These are phyloP conservation scores for Palaemon carinicauda DNA, from an alignment of 1,140 invertebrate species.

Conservation along the genomic window DNA sequence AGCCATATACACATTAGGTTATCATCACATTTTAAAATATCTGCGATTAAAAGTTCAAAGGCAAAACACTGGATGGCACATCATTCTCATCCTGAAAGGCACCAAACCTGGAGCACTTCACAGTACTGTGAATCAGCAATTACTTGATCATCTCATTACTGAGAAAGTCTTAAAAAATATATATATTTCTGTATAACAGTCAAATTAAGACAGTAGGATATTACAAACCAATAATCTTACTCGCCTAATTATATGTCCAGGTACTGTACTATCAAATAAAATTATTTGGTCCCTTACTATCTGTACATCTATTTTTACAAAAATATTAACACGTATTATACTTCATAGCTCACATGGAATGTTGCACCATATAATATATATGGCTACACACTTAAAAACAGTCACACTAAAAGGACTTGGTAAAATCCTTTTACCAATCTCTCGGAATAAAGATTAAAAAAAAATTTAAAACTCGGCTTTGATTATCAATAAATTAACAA, in stretches of 20 bases:
- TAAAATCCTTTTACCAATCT: no score
- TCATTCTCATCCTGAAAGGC: constrained; percentile 11
- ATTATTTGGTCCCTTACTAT: constrained; percentile 23
- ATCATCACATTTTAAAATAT: constrained; percentile 5
- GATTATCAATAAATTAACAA: constrained; percentile 42
- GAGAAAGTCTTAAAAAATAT: neutral
- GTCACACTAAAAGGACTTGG: no score
- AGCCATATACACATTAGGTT: neutral
- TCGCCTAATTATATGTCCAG: neutral
- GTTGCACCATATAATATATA: constrained; percentile 9
- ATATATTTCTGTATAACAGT: no score
- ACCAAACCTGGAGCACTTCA: constrained; percentile 12
- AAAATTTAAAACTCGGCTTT: neutral
- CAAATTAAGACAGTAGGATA: neutral
- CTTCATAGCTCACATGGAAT: constrained; percentile 24
- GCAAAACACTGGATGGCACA: constrained; percentile 29
- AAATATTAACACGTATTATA: neutral
- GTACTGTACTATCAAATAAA: constrained; percentile 14
- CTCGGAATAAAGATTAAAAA: no score
- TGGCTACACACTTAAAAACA: neutral
- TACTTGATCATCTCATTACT: neutral
- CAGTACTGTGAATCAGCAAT: neutral
- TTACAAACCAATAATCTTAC: neutral
- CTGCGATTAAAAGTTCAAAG: neutral
- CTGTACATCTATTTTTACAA: neutral